Conservation (phyloP, 2,888 invertebrate genomes). For the Nomada hirtipes region DNA sequence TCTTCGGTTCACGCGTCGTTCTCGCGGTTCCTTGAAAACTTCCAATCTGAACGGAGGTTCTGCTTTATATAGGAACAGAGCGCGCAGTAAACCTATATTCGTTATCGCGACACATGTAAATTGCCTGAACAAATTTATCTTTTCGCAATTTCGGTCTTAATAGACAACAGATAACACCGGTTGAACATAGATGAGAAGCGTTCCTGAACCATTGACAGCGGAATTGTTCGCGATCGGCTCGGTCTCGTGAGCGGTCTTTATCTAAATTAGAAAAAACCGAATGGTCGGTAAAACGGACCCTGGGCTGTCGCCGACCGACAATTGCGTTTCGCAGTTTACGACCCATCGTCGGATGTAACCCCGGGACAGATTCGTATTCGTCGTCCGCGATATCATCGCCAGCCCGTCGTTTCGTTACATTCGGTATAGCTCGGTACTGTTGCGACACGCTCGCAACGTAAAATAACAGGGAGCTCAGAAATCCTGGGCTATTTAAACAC, state of each 20-base stretch:
- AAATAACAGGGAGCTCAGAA: too few species aligned
- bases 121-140: not conserved
- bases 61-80: constrained; percentile 10
- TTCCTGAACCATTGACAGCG: constrained; percentile 1
- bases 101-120: constrained; percentile 16
- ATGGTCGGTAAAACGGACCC: constrained; percentile 60
- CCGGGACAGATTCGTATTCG: constrained; percentile 11
- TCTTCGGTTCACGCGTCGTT: constrained; percentile 32
- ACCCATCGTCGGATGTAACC: constrained; percentile 22
- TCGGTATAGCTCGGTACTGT: not conserved
- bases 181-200: not conserved
- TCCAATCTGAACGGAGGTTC: not conserved
- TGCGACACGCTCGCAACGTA: too few species aligned
- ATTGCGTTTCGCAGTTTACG: constrained; percentile 38
- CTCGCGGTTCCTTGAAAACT: not conserved
- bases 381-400: constrained; percentile 7
- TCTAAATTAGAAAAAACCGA: constrained; percentile 73
- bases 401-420: not conserved
- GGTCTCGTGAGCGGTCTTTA: constrained; percentile 63
- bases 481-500: too few species aligned
- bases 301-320: not conserved
- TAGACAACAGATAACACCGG: too few species aligned
- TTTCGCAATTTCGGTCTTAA: not conserved
- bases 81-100: constrained; percentile 16
- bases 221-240: constrained; percentile 24